Base-by-base conservation (phyloP, 2,797 vertebrate species). In the Enteromius treurensis region DNA sequence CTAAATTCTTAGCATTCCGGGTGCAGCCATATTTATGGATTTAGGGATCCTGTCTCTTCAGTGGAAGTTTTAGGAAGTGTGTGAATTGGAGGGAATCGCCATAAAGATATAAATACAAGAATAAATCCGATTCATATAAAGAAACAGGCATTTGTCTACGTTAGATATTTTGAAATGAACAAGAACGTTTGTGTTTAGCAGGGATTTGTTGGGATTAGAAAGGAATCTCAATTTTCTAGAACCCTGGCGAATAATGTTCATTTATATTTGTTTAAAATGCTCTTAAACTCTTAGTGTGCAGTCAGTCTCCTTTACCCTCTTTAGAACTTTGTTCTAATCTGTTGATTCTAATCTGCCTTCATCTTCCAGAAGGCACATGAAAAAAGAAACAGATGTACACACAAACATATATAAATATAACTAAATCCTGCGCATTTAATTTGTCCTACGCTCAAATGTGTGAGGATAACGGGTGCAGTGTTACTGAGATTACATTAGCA, bases 1-100 rank as follows among this genome's bases (percentile, higher is more conserved):
- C 93, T 93, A 89, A 93, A 95, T 95, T 95, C 93, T 89, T 91
- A 80, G 79, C 88, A 95, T 94, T 92, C 94, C 93, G 75, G 64
- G 42, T 89, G 86, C 87, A 82, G 89, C 86, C 88, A 53, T 86
- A 85, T 87, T 83, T 82, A 77, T 65, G 51, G 58, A 83, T 6
- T 42, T 42, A 42, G 49, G 49, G 62, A 62, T 53, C 64, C 69
- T 67, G 47, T 58, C 62, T 85, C 75, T 77, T 74, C 47, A 58
- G n/a, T 51, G 68, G 77, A 78, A 64, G 45, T 51, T 70, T 29
- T 77, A 42, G 37, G 26, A 77, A 67, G 14, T 51, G 60, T 78
- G 34, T 79, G 53, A 77, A 77, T 60, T 40, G 26, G 37, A 77
- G 51, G 53, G 37, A 45, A 77, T 26, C 62, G 69, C 34, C 15